Evolutionary conservation across 2,888 invertebrate species (phyloP).

Genomic region (Drosophila quinaria): DNA sequence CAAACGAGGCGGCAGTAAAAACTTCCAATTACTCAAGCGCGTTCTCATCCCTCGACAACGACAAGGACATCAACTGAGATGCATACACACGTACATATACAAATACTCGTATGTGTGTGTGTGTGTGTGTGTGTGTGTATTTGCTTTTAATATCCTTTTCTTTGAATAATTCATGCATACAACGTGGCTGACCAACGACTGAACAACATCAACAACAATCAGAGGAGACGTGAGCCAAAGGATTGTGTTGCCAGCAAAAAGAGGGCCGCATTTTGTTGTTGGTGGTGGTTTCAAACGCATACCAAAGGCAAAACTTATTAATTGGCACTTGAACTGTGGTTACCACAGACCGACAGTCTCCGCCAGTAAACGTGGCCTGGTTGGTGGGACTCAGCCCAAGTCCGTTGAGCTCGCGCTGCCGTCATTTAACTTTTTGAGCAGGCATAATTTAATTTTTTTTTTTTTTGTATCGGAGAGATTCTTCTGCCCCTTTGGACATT

Average conservation of each 20-base stretch:
- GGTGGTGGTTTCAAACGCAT: slow-evolving; percentile 55
- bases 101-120: slow-evolving; percentile 6
- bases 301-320: slow-evolving; percentile 77
- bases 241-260: slow-evolving; percentile 45
- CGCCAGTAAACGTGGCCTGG: slow-evolving; percentile 1
- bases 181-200: slow-evolving; percentile 63
- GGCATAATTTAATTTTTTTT: slow-evolving; percentile 73
- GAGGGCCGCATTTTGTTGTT: slow-evolving; percentile 9
- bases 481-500: slow-evolving; percentile 63
- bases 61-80: slow-evolving; percentile 38
- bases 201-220: slow-evolving; percentile 61
- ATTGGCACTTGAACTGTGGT: slow-evolving; percentile 76
- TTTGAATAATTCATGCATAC: slow-evolving; percentile 77
- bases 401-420: slow-evolving; percentile 36
- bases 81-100: slow-evolving; percentile 24
- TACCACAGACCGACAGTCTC: slow-evolving; percentile 36
- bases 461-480: slow-evolving; percentile 24
- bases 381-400: slow-evolving; percentile 43
- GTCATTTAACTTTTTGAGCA: slow-evolving; percentile 75
- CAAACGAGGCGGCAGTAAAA: slow-evolving; percentile 81
- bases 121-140: slow-evolving; percentile 35
- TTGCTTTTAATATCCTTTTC: slow-evolving; percentile 79
- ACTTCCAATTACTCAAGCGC: slow-evolving; percentile 79
- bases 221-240: slow-evolving; percentile 33
- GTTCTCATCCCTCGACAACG: slow-evolving; percentile 43